Base-by-base conservation (phyloP, 2,888 invertebrate genomes). In the Andrena chrysosceles region DNA sequence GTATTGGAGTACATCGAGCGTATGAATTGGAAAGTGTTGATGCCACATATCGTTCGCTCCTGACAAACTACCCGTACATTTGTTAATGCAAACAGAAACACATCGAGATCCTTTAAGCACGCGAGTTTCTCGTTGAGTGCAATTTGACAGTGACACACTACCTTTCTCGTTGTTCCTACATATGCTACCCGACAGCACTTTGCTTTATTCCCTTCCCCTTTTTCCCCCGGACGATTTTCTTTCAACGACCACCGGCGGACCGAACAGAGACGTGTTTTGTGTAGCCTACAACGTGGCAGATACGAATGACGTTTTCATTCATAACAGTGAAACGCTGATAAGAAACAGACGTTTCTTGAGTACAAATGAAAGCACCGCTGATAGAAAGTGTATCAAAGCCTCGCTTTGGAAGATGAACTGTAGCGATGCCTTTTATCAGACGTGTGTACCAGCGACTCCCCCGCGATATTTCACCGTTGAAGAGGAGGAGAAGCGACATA, bases 71-170 rank as follows among this genome's bases (percentile, higher is more conserved):
- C 48, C 64, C 42, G 42, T 4, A 56, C 68, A 66, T 83, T 73
- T 75, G 66, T 67, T 56, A 54, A 77, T 80, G 60, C 42, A 59
- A 64, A 56, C 63, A 35, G 29, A 23, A 5, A 26, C 64, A 10
- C 68, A 16, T 23, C 54, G 60, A 62, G 48, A 76, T 82, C 70
- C 77, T 56, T 64, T 81, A 76, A 66, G 33, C 16, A 56, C 62
- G 68, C 35, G 59, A 60, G 48, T 60, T 49, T 67, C 54, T 62
- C 49, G 68, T 67, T 73, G 77, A 85, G 77, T 77, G 72, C 62
- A 31, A 42, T 64, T 29, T 52, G 87, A 87, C 87, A 87, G 79
- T 87, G 87, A 87, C 56, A 62, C 79, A 64, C 68, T 56, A 42
- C 42, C 75, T 63, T 73, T 68, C 73, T 49, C n/a, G 52, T 52